Evolutionary conservation across 2,797 vertebrate genomes (phyloP).

Genomic region (Sebastiscus albofasciatus): DNA sequence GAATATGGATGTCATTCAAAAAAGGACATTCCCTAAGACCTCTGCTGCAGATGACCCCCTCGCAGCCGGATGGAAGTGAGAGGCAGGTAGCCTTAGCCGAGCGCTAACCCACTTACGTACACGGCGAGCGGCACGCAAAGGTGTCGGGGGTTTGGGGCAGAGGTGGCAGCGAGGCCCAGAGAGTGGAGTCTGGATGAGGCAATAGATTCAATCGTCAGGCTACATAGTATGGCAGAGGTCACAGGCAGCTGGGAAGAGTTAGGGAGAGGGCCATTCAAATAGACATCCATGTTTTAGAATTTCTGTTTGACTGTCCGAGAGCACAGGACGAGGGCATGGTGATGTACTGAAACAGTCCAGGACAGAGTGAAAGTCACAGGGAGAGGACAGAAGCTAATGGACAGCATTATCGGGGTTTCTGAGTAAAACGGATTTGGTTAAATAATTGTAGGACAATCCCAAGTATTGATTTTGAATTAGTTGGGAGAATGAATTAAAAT

Average conservation of each 20-base stretch:
- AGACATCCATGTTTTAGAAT: slow-evolving; percentile 25
- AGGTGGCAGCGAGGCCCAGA: slow-evolving; percentile 11
- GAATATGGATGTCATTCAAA: slow-evolving; percentile 82
- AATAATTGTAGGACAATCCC: background rate
- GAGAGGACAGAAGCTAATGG: background rate
- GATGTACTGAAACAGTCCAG: background rate
- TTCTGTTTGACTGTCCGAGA: slow-evolving; percentile 34
- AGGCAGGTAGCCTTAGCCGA: slow-evolving; percentile 36
- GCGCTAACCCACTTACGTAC: slow-evolving; percentile 73
- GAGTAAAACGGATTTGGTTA: background rate
- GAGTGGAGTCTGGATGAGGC: slow-evolving; percentile 38
- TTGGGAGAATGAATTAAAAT: background rate
- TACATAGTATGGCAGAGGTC: slow-evolving; percentile 39
- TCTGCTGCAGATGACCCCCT: slow-evolving; percentile 46
- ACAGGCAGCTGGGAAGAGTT: slow-evolving; percentile 27
- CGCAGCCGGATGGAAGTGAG: slow-evolving; percentile 21
- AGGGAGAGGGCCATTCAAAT: slow-evolving; percentile 39
- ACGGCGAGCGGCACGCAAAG: slow-evolving; percentile 24
- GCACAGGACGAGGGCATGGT: background rate
- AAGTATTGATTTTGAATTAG: background rate
- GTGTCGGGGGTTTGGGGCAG: slow-evolving; percentile 32
- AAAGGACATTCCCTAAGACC: slow-evolving; percentile 62
- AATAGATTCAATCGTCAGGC: slow-evolving; percentile 62
- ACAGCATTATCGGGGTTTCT: background rate
- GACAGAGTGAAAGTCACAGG: slow-evolving; percentile 38